Evolutionary conservation across 2,797 vertebrate genomes (phyloP).

Genomic region (Myripristis jacobus): DNA sequence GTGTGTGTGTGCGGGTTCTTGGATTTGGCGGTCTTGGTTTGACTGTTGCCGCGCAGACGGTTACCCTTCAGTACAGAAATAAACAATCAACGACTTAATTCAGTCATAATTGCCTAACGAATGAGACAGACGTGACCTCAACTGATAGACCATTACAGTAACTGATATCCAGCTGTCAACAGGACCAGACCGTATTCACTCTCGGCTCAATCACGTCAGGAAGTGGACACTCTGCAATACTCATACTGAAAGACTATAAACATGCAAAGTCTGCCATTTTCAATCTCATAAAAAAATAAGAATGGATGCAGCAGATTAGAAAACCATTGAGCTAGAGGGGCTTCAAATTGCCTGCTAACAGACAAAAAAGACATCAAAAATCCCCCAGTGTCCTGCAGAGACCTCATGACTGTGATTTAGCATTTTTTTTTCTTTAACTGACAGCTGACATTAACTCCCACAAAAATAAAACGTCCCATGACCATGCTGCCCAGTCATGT

Average conservation of each 20-base stretch:
- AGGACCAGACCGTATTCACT: constrained; percentile 4
- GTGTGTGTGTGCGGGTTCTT: constrained; percentile 21
- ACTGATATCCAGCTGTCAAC: constrained; percentile 60
- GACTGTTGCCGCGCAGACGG: constrained; percentile 48
- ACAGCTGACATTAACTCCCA: too few relatives aligned
- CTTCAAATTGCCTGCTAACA: too few relatives aligned
- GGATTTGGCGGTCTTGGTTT: constrained; percentile 59
- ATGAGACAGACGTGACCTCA: constrained; percentile 40
- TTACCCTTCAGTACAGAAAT: constrained; percentile 59
- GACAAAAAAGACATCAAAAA: constrained; percentile 16
- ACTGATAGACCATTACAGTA: constrained; percentile 19
- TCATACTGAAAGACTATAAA: background rate
- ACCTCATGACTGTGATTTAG: background rate
- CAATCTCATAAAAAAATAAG: background rate
- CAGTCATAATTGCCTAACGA: constrained; percentile 40
- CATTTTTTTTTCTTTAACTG: too few relatives aligned
- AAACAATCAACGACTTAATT: constrained; percentile 54
- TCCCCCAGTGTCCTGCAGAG: too few relatives aligned
- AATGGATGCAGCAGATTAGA: constrained; percentile 2
- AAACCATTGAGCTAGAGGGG: constrained; percentile 2
- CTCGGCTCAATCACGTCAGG: background rate
- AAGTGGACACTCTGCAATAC: constrained; percentile 25
- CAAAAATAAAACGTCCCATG: too few relatives aligned
- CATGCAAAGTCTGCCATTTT: background rate
- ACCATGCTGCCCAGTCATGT: too few relatives aligned